These are phyloP conservation scores for Formica aserva DNA, from an alignment of 2,888 invertebrate species.

Conservation along the genomic window DNA sequence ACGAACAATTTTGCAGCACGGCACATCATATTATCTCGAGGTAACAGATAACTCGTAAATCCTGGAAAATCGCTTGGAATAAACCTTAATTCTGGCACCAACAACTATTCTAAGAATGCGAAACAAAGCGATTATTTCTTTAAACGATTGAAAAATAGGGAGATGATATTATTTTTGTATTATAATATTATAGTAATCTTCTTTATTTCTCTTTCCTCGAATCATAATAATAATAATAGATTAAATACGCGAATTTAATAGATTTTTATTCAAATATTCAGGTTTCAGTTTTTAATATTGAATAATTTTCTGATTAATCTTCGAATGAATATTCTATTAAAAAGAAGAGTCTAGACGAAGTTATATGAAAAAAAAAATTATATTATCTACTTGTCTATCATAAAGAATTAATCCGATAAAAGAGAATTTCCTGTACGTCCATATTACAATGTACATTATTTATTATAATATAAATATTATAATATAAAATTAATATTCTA, in stretches of 20 bases:
- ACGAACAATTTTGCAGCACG: background rate
- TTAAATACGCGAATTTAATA: background rate
- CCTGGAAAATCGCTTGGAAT: background rate
- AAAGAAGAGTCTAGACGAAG: background rate
- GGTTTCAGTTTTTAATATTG: background rate
- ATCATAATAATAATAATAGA: background rate
- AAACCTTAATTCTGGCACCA: constrained; percentile 23
- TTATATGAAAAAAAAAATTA: background rate
- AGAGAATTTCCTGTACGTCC: background rate
- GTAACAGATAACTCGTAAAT: constrained; percentile 41
- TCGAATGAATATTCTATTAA: background rate
- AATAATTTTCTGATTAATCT: background rate
- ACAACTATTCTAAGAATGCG: background rate
- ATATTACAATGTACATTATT: too few relatives aligned
- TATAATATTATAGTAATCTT: constrained; percentile 14
- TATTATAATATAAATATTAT: background rate
- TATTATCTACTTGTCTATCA: background rate
- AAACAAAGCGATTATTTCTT: background rate
- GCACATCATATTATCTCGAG: background rate
- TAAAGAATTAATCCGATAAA: background rate
- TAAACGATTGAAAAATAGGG: background rate
- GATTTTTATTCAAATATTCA: background rate
- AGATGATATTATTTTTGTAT: background rate
- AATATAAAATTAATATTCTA: background rate
- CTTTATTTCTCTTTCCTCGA: background rate